Base-by-base conservation (phyloP, 1,140 invertebrate genomes). In the Hycleus cichorii region DNA sequence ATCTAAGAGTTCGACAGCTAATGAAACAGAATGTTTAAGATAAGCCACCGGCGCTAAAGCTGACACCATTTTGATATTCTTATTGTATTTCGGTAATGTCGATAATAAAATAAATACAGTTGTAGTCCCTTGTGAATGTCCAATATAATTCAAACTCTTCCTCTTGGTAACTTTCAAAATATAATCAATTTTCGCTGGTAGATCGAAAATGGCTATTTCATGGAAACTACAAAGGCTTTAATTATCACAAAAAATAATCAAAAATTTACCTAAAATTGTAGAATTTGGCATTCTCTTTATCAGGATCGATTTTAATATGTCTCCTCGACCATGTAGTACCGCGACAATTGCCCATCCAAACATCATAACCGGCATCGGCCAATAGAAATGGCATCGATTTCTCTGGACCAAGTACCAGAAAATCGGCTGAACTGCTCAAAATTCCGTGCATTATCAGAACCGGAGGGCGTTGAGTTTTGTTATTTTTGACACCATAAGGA, bases 391-490 rank as follows among this genome's bases (percentile, higher is more conserved):
- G 76, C 80, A 67, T 3, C 25, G 39, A 40, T 53, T 46, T 18
- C 1, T 18, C 18, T 5, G 51, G 51, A n/a, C 51, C 51, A 26
- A 53, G 44, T 24, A 10, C 46, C 0, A 53, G 27, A 24, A 11
- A 53, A 38, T 53, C 80, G 0, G 82, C 79, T 0, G 85, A 83
- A 57, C 79, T 82, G 6, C 77, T 77, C 0, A 87, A 68, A 0
- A 89, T 66, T 7, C 87, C 88, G 63, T 90, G 88, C 69, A 86
- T 83, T 3, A 88, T 46, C 26, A 80, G 74, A 8, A 53, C 43
- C 3, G 26, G 42, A 2, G 51, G 51, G 18, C 42, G 38, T 32
- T 18, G 18, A 18, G 32, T 32, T 42, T 53, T 3, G 11, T 47
- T 25, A 24, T 48, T 46, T 27, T 56, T 56, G 45, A 47, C 47